A percentile compares a stretch with the other conserved stretches of the same genome.
These are phyloP conservation scores for Lepidochitona cinerea DNA, from an alignment of 2,888 invertebrate species.

Conservation along the genomic window DNA sequence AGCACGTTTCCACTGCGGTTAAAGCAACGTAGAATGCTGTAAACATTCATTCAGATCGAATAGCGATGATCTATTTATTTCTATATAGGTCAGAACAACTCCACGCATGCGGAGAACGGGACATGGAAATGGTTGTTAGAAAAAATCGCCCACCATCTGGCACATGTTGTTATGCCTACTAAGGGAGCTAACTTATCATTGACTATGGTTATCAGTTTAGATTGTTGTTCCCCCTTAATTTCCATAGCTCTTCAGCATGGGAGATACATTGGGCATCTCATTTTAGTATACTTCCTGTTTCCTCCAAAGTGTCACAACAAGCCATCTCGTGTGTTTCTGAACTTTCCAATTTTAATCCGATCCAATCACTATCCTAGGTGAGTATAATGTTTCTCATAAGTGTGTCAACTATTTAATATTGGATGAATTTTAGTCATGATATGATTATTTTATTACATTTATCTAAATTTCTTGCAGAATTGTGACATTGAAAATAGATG, in stretches of 20 bases:
- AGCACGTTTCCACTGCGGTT: too few relatives aligned
- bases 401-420: not conserved
- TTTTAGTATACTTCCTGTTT: not conserved
- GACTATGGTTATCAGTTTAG: not conserved
- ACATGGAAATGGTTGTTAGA: too few relatives aligned
- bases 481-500: not conserved
- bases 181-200: not conserved
- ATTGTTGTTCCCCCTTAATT: not conserved
- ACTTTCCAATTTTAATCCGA: not conserved
- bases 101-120: too few relatives aligned
- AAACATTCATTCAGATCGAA: too few relatives aligned
- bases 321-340: not conserved
- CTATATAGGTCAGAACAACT: too few relatives aligned
- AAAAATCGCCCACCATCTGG: too few relatives aligned
- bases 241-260: not conserved
- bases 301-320: not conserved
- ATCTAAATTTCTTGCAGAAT: not conserved
- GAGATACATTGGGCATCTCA: not conserved
- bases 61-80: too few relatives aligned
- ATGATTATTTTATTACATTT: not conserved
- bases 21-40: too few relatives aligned
- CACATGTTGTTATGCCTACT: too few relatives aligned
- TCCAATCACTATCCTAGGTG: not conserved
- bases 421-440: not conserved
- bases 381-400: not conserved